Evolutionary conservation across 1,140 invertebrate genomes (phyloP), one percentile per base, ranked within the genome.

Genomic region (Choristoneura fumiferana): DNA sequence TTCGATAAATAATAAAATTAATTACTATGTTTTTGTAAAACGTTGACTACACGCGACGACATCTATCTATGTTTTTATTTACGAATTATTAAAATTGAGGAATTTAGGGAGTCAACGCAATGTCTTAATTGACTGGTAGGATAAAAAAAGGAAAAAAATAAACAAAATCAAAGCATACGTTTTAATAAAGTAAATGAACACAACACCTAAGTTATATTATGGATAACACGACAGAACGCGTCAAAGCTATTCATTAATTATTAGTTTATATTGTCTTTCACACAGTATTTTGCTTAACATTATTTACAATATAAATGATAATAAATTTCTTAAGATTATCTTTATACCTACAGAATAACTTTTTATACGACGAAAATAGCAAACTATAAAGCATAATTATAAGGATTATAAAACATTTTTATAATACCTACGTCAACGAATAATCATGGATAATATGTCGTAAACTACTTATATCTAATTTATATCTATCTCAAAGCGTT

Each of bases 21-120:
- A n/a, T n/a, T n/a, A 2, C 22, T 45, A 12, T 49, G 22, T 49
- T 49, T 22, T 29, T 10, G n/a, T 39, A 18, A 29, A 38, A 22
- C 18, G 29, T 8, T 15, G 43, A 45, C 15, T 54, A 43, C 37
- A 62, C 54, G 22, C 14, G n/a, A 56, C 18, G 54, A 55, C 35
- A 15, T 38, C 65, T 72, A 71, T 61, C 15, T 53, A 40, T 67
- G 76, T 73, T 64, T 62, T 65, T 68, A 38, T 34, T 34, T 55
- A 54, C 14, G 17, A 76, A 75, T 71, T 69, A 67, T 73, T 72
- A 61, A 84, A 86, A 86, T 86, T 86, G 83, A 84, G 81, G 81
- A 86, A 82, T 86, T 86, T 86, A 86, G 83, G 83, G 83, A 86
- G 83, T 83, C 83, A 74, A 73, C 62, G 71, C 75, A 77, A 64